phyloP scores from a whole-genome alignment of 2,888 invertebrate species.

The Pheosia tremula region DNA sequence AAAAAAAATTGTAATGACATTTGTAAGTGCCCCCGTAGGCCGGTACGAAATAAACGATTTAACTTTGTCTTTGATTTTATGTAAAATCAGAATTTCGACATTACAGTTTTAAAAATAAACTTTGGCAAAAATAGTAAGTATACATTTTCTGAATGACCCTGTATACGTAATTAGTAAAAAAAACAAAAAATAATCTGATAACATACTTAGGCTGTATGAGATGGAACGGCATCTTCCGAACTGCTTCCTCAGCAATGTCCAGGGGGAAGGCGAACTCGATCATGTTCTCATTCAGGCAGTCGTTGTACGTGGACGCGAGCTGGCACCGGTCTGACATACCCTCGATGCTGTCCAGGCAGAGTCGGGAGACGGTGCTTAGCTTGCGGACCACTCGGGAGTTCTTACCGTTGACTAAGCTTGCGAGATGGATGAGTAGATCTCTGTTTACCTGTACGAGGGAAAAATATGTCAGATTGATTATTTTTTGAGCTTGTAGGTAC shows the following conservation, averaged over 20 bases:
- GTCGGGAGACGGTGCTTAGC: constrained; percentile 68
- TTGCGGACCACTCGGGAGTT: constrained; percentile 74
- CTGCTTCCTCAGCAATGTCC: constrained; percentile 76
- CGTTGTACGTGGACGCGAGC: constrained; percentile 75
- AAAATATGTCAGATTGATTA: neutral
- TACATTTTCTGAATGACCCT: too few species aligned
- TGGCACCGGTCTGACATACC: constrained; percentile 76
- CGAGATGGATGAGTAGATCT: constrained; percentile 70
- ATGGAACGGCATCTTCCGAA: constrained; percentile 78
- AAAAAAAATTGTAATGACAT: too few species aligned
- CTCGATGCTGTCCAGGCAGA: constrained; percentile 74
- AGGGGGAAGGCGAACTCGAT: constrained; percentile 75
- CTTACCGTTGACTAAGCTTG: constrained; percentile 74
- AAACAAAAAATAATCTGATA: neutral
- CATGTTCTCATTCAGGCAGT: constrained; percentile 78
- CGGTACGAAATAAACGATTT: too few species aligned
- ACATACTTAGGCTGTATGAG: constrained; percentile 72
- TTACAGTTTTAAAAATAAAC: too few species aligned
- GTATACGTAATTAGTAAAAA: too few species aligned
- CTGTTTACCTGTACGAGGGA: constrained; percentile 64
- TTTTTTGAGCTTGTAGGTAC: too few species aligned
- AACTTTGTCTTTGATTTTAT: too few species aligned
- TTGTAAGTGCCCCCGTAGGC: too few species aligned
- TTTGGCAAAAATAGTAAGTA: too few species aligned
- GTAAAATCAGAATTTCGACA: too few species aligned